Conservation (phyloP, 2,113 vertebrate genomes). For the Cichladusa arquata region DNA sequence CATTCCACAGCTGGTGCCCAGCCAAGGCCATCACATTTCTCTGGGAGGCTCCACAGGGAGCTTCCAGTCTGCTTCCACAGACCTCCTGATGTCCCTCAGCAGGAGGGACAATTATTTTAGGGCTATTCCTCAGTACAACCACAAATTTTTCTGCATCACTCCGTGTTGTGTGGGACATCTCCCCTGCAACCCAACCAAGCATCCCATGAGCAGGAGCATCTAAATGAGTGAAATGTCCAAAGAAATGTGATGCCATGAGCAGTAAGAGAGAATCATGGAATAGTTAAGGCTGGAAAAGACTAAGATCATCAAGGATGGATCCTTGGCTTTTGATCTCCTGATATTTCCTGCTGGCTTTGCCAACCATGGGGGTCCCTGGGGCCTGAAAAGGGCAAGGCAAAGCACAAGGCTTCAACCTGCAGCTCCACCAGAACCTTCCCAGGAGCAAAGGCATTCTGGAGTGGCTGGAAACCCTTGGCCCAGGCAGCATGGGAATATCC, state of each 20-base stretch:
- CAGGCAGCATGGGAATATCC: not conserved
- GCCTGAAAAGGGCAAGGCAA: not conserved
- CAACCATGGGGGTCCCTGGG: not conserved
- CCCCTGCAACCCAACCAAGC: accelerated
- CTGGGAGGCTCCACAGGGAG: no score
- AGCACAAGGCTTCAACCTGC: not conserved
- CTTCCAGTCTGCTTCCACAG: not conserved
- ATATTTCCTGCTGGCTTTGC: not conserved
- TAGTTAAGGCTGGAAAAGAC: not conserved
- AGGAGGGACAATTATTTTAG: not conserved
- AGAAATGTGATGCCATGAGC: not conserved
- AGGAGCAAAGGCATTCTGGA: not conserved
- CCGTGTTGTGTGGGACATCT: no score
- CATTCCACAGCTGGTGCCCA: accelerated
- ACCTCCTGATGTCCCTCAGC: not conserved
- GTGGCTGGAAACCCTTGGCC: not conserved
- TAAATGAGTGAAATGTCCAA: not conserved
- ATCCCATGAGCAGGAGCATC: not conserved
- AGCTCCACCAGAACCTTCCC: not conserved
- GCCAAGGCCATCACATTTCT: not conserved
- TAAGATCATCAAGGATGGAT: not conserved
- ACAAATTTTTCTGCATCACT: accelerated
- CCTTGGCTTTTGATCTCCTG: not conserved
- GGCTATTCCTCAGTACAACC: not conserved
- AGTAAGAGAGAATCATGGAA: not conserved